phyloP scores from a whole-genome alignment of 1,140 invertebrate genomes.

The Cyclargus thomasi region DNA sequence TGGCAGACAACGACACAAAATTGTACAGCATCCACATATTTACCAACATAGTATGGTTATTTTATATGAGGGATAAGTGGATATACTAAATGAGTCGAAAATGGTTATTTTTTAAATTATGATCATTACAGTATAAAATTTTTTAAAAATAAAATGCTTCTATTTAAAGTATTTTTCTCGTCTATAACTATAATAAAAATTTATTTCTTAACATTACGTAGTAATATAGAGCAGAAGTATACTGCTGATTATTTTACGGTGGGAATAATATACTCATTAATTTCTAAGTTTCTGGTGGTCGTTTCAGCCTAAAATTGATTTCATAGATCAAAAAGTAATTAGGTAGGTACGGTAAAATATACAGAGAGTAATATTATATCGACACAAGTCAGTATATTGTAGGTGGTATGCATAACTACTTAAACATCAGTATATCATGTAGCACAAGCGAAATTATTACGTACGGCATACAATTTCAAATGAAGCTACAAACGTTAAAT shows the following conservation, averaged over 20 bases:
- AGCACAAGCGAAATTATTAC: slow-evolving; percentile 6
- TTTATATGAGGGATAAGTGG: no score
- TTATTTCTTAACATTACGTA: slow-evolving; percentile 34
- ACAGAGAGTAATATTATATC: slow-evolving; percentile 22
- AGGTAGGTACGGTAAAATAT: slow-evolving; percentile 24
- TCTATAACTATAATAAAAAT: slow-evolving; percentile 39
- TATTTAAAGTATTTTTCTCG: slow-evolving; percentile 27
- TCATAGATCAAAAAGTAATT: slow-evolving; percentile 25
- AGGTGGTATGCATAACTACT: slow-evolving; percentile 6
- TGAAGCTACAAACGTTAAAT: slow-evolving; percentile 31
- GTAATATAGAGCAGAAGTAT: slow-evolving; percentile 39
- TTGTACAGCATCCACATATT: no score
- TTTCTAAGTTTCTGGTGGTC: slow-evolving; percentile 64
- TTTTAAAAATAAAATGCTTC: slow-evolving; percentile 41
- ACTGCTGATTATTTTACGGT: slow-evolving; percentile 65
- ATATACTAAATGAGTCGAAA: neutral
- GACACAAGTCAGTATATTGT: neutral
- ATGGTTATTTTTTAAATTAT: slow-evolving; percentile 26
- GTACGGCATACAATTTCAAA: neutral
- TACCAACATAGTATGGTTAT: no score
- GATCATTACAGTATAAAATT: slow-evolving; percentile 38
- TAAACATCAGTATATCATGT: slow-evolving; percentile 12
- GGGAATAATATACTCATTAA: slow-evolving; percentile 62
- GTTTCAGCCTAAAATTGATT: slow-evolving; percentile 44
- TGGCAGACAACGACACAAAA: no score